A percentile compares a stretch with the other conserved stretches of the same genome.
These are phyloP conservation scores for Harlomillsia oculata DNA, from an alignment of 1,140 invertebrate genomes.

Conservation along the genomic window DNA sequence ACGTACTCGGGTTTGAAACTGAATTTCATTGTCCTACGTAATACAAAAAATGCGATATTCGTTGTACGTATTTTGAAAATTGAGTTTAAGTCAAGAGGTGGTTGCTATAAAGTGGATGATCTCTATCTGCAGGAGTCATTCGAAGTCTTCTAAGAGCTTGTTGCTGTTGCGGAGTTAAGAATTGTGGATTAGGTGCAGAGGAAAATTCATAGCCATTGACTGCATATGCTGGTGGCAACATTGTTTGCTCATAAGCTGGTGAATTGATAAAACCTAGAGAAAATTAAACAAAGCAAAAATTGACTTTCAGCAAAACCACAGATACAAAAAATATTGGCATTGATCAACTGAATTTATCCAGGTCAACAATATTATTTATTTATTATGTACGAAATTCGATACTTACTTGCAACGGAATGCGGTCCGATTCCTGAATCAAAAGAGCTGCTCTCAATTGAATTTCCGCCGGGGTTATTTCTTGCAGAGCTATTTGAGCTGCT, in stretches of 20 bases:
- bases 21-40: too few relatives aligned
- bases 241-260: conserved; percentile 33
- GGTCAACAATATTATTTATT: neutral
- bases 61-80: too few relatives aligned
- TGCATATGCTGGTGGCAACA: conserved; percentile 27
- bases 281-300: conserved; percentile 14
- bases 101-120: conserved; percentile 36
- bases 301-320: neutral
- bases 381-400: too few relatives aligned
- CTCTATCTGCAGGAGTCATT: conserved; percentile 30
- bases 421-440: conserved; percentile 35
- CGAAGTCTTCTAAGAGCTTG: conserved; percentile 31
- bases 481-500: conserved; percentile 24
- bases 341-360: too few relatives aligned
- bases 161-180: conserved; percentile 25
- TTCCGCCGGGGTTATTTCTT: conserved; percentile 28
- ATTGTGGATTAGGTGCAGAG: conserved; percentile 11
- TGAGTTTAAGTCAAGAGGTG: conserved; percentile 33
- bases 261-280: conserved; percentile 34
- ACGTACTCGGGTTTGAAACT: too few relatives aligned
- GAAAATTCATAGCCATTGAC: conserved; percentile 32
- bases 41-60: too few relatives aligned
- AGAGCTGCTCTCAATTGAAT: conserved; percentile 31
- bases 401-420: conserved; percentile 35
- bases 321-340: too few relatives aligned